Base-by-base conservation (phyloP, 2,113 vertebrate species). In the Scopus umbretta region DNA sequence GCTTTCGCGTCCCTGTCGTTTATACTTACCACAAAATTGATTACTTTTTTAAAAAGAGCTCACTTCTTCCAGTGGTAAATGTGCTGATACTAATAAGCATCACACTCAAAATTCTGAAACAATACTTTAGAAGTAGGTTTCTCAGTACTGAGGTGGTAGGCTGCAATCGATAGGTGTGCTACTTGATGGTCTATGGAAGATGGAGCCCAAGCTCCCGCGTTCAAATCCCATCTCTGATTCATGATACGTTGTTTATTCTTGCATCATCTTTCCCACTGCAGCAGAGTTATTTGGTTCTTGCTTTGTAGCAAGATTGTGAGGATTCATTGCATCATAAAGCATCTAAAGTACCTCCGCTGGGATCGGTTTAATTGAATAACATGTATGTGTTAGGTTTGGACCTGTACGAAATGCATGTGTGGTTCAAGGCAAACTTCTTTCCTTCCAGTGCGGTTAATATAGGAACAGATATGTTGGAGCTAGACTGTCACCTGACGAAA, bases 391-490 rank as follows among this genome's bases (percentile, higher is more conserved):
- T 65, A 23, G 45, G 21, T 66, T 74, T 79, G 84, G 55, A 27
- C 10, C 67, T 70, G 75, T 72, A n/a, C 9, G 4, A 62, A 86
- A 68, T 40, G 5, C 32, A 3, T 0, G 1, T 50, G 65, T 45
- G 26, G 38, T 16, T 95, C 76, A 96, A 21, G 30, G n/a, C 59
- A 71, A 85, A 8, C 52, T 67, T 81, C 95, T 88, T 93, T 82
- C 36, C 52, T 96, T 94, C 34, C 96, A 99, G 99, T 13, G 99
- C 99, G 4, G 98, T 99, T 66, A 96, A 98, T 61, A 50, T 99
- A 29, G 99, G 99, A 67, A 99, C 99, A 20, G 99, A 99, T 96
- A 99, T 99, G 99, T 65, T 99, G 98, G 99, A 99, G 97, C 78
- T 99, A 74, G 99, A 99, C 90, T 99, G 99, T 96, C 99, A 99